Percentiles rank a stretch among this genome's conserved stretches.
phyloP scores from a whole-genome alignment of 2,888 invertebrate species.

The Andrena praecox region DNA sequence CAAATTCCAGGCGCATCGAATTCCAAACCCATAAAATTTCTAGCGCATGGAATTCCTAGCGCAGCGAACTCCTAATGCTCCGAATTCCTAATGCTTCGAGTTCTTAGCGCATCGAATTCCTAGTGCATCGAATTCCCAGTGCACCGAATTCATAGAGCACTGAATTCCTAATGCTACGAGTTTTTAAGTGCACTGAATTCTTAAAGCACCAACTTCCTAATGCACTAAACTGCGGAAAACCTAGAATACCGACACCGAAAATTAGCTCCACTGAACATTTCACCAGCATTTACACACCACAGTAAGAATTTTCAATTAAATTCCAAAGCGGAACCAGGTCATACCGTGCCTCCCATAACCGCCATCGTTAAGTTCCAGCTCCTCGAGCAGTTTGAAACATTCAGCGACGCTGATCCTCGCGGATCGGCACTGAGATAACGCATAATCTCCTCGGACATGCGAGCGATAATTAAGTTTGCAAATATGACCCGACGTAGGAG shows the following conservation, averaged over 20 bases:
- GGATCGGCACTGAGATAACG: conserved; percentile 9
- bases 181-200: background rate
- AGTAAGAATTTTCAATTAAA: conserved; percentile 4
- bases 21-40: too few species aligned
- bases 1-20: too few species aligned
- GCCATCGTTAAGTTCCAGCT: background rate
- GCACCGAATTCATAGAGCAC: too few species aligned
- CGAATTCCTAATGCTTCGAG: too few species aligned
- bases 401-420: conserved; percentile 15
- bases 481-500: conserved; percentile 35
- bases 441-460: conserved; percentile 30
- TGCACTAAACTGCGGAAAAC: background rate
- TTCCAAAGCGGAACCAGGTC: background rate
- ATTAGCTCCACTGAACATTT: background rate
- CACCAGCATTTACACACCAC: background rate
- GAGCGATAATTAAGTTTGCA: conserved; percentile 52
- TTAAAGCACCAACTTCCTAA: background rate
- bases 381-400: conserved; percentile 2
- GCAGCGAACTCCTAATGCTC: too few species aligned
- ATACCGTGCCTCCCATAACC: background rate
- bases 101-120: too few species aligned
- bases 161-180: background rate
- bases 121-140: too few species aligned
- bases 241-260: background rate
- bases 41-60: too few species aligned